Percentiles rank a stretch among this genome's conserved stretches.
These are phyloP conservation scores for Saxidomus purpurata DNA, from an alignment of 1,140 invertebrate genomes.

Conservation along the genomic window DNA sequence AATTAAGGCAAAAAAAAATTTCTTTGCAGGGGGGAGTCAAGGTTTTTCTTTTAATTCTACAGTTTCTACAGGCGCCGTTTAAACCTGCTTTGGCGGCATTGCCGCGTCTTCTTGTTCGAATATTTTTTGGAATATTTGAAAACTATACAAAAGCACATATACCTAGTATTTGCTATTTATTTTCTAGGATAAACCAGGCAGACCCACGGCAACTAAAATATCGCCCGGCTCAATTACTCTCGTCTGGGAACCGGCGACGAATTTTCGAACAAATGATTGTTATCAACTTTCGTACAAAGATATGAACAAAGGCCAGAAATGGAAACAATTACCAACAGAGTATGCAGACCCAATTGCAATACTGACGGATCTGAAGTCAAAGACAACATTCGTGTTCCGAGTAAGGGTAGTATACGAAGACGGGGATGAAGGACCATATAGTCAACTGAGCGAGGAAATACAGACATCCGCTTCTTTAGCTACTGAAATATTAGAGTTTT, in stretches of 20 bases:
- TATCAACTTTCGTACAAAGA: constrained; percentile 14
- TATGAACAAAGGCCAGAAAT: neutral
- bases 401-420: constrained; percentile 7
- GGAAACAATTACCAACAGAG: neutral
- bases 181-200: neutral
- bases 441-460: constrained; percentile 1
- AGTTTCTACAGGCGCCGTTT: no score
- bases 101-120: no score
- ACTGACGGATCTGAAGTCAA: neutral
- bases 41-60: no score
- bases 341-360: no score
- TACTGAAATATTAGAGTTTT: neutral
- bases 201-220: neutral
- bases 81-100: no score
- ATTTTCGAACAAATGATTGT: neutral
- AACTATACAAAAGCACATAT: no score
- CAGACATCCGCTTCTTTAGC: neutral
- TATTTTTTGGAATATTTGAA: no score
- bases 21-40: no score
- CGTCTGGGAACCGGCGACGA: neutral
- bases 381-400: neutral
- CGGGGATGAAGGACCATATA: constrained; percentile 4
- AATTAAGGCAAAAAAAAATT: no score
- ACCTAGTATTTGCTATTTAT: no score
- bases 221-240: neutral